phyloP scores from a whole-genome alignment of 1,140 invertebrate species.

The Sipha flava region DNA sequence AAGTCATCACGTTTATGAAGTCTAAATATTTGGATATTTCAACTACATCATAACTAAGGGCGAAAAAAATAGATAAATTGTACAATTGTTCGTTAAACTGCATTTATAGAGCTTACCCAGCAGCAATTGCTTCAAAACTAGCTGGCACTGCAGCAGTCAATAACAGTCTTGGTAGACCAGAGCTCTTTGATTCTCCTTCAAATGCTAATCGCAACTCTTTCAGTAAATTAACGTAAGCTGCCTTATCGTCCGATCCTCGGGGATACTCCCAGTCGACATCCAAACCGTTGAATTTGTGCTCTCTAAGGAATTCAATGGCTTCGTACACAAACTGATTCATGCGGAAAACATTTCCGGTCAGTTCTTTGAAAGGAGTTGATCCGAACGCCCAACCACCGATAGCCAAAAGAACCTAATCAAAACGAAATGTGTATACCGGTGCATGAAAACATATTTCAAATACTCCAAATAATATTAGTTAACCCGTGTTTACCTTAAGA shows the following conservation, averaged over 20 bases:
- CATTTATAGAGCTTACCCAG: conserved; percentile 52
- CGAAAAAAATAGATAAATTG: neutral
- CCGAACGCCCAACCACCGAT: conserved; percentile 93
- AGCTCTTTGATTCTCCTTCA: conserved; percentile 70
- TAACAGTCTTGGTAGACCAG: conserved; percentile 68
- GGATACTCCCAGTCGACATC: conserved; percentile 97
- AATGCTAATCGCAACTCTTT: conserved; percentile 79
- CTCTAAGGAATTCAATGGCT: conserved; percentile 82
- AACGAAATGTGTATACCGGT: neutral
- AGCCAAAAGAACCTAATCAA: conserved; percentile 64
- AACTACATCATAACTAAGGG: conserved; percentile 71
- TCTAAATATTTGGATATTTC: conserved; percentile 90
- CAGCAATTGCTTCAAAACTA: conserved; percentile 83
- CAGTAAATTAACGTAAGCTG: conserved; percentile 69
- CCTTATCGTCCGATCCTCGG: conserved; percentile 72
- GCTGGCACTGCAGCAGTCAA: conserved; percentile 85
- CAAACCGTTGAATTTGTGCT: conserved; percentile 88
- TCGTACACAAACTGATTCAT: conserved; percentile 95
- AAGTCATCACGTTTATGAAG: conserved; percentile 91
- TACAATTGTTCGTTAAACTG: neutral
- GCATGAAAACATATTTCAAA: neutral
- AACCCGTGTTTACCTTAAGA: conserved; percentile 56
- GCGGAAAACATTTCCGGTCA: conserved; percentile 79
- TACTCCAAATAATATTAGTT: too few species aligned
- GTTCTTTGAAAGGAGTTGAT: conserved; percentile 83